Evolutionary conservation across 2,113 vertebrate species (phyloP), one percentile per base, ranked within the genome.

Genomic region (Prietella phreatophila): DNA sequence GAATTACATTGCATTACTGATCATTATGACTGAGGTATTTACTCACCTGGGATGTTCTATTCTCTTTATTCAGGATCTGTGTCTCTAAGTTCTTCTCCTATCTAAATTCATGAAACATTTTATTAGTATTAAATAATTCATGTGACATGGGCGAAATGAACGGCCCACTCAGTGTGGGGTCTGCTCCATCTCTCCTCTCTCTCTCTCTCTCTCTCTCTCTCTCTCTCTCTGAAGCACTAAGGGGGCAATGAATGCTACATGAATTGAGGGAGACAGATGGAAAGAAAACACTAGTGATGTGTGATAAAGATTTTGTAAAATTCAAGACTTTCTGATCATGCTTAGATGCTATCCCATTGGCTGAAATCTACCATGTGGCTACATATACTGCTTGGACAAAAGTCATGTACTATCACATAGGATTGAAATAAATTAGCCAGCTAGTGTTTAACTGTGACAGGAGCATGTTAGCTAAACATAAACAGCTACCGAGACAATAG

Each of bases 171-270:
- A 82, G 53, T 60, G 5, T 89, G 84, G 14, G 78, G 84, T 39
- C 79, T 30, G 55, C 36, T 67, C 65, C 50, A n/a, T 60, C 65
- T 84, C 76, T 73, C 87, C 36, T 25, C 69, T 87, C 63, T 75
- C 25, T 19, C 4, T 84, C 19, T 61, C 36, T 75, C 42, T 63
- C 25, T 83, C 22, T 83, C 22, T 25, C 69, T 87, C 63, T 75
- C 25, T 10, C 1, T 20, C 5, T 50, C 63, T 73, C 65, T 73
- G 78, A 82, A 80, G 42, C 82, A 7, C 42, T 47, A 47, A 47
- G 42, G 81, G 83, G 82, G 47, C 82, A 78, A 86, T 78, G 19
- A 86, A 79, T 9, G 78, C 73, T 53, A 36, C 73, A 56, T 71
- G 36, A 86, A 33, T 20, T 36, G 58, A 83, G 36, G 84, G 47